A percentile compares a stretch with the other conserved stretches of the same genome.
phyloP scores from a whole-genome alignment of 1,140 invertebrate genomes.

The Drosophila malerkotliana region DNA sequence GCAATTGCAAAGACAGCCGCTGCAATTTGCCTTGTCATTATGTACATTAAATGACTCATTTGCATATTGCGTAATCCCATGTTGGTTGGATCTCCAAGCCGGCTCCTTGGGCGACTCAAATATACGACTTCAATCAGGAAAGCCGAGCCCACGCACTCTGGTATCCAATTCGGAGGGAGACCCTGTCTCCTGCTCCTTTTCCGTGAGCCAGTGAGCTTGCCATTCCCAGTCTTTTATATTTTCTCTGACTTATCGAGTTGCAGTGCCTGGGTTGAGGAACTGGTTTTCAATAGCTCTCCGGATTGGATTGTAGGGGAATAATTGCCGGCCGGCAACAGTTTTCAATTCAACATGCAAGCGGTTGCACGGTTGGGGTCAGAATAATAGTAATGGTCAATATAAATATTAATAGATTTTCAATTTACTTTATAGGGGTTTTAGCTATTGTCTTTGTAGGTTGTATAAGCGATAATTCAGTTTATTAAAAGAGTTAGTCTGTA shows the following conservation, averaged over 20 bases:
- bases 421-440: not conserved
- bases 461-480: not conserved
- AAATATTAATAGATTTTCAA: not conserved
- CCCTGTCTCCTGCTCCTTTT: constrained; percentile 33
- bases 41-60: constrained; percentile 50
- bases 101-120: constrained; percentile 27
- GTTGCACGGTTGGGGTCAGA: not conserved
- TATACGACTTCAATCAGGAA: constrained; percentile 47
- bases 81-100: constrained; percentile 22
- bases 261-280: constrained; percentile 30
- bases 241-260: constrained; percentile 33
- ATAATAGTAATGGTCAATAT: not conserved
- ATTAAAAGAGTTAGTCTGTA: not conserved
- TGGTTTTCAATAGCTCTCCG: constrained; percentile 35
- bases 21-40: constrained; percentile 41
- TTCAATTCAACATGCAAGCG: constrained; percentile 10
- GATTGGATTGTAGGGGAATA: constrained; percentile 32
- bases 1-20: constrained; percentile 26
- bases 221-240: not conserved
- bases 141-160: constrained; percentile 40
- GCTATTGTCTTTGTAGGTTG: not conserved
- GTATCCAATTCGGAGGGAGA: constrained; percentile 8
- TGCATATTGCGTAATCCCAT: constrained; percentile 44
- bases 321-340: constrained; percentile 40
- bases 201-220: not conserved